Conservation (phyloP, 2,888 invertebrate species). For the Ochropleura plecta region DNA sequence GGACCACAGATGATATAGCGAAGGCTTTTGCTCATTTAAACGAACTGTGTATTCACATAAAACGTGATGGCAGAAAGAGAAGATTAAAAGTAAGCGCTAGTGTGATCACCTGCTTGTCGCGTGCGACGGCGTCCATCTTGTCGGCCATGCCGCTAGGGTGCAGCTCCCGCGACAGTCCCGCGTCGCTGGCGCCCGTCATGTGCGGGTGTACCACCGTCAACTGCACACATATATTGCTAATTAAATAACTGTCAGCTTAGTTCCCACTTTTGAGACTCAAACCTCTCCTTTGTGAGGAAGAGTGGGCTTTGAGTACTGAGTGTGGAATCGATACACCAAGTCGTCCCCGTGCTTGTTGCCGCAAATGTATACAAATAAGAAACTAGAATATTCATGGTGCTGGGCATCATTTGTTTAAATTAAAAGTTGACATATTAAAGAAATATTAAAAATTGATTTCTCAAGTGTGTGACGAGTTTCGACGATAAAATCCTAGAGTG, state of each 20-base stretch:
- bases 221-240: slow-evolving; percentile 76
- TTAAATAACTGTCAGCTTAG: background rate
- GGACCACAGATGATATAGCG: too few species aligned
- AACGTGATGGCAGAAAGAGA: background rate
- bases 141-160: slow-evolving; percentile 89
- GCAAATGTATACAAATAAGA: background rate
- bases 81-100: too few species aligned
- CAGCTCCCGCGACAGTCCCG: slow-evolving; percentile 85
- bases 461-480: background rate
- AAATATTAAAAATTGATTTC: background rate
- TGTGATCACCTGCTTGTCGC: slow-evolving; percentile 77
- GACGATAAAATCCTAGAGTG: too few species aligned
- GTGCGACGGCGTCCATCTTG: slow-evolving; percentile 84
- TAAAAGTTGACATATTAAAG: background rate
- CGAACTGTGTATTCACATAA: background rate
- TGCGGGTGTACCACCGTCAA: slow-evolving; percentile 97
- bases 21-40: background rate
- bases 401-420: background rate
- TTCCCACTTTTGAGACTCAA: background rate
- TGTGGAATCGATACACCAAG: background rate
- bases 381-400: background rate
- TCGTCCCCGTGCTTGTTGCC: background rate
- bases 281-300: background rate
- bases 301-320: background rate
- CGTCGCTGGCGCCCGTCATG: slow-evolving; percentile 87